A percentile compares a stretch with the other conserved stretches of the same genome.
phyloP scores from a whole-genome alignment of 2,797 vertebrate genomes.

The Danio choprae region DNA sequence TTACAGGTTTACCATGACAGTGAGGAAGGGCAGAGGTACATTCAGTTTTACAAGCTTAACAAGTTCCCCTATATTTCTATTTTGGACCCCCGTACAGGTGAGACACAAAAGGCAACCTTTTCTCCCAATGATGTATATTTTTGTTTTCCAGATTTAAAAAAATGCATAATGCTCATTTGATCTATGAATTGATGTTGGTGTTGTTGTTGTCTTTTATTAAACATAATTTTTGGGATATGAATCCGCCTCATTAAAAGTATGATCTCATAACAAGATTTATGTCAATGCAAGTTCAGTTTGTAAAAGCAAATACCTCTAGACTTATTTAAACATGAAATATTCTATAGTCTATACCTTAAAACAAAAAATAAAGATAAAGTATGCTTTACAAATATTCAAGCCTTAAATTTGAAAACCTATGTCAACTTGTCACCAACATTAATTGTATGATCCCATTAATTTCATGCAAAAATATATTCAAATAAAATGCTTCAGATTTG shows the following conservation, averaged over 20 bases:
- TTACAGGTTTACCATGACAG: slow-evolving; percentile 97
- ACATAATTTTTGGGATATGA: neutral
- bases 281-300: neutral
- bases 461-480: too few relatives aligned
- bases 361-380: too few relatives aligned
- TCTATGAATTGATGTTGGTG: neutral
- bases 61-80: slow-evolving; percentile 99
- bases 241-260: neutral
- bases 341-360: too few relatives aligned
- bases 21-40: slow-evolving; percentile 98
- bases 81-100: slow-evolving; percentile 97
- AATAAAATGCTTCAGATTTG: neutral
- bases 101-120: slow-evolving; percentile 54
- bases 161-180: neutral
- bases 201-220: neutral
- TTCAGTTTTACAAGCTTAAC: slow-evolving; percentile 98
- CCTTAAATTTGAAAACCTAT: too few relatives aligned
- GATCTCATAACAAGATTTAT: neutral
- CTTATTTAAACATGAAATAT: too few relatives aligned
- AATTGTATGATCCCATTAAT: too few relatives aligned
- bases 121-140: too few relatives aligned
- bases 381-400: too few relatives aligned
- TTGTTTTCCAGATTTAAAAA: too few relatives aligned
- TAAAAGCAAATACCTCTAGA: neutral
- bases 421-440: too few relatives aligned